Evolutionary conservation across 30 jellyfish, hydroid and myxozoan species (phyloP), one percentile per base, ranked within the genome.

Genomic region (Euphysa ruthae): DNA sequence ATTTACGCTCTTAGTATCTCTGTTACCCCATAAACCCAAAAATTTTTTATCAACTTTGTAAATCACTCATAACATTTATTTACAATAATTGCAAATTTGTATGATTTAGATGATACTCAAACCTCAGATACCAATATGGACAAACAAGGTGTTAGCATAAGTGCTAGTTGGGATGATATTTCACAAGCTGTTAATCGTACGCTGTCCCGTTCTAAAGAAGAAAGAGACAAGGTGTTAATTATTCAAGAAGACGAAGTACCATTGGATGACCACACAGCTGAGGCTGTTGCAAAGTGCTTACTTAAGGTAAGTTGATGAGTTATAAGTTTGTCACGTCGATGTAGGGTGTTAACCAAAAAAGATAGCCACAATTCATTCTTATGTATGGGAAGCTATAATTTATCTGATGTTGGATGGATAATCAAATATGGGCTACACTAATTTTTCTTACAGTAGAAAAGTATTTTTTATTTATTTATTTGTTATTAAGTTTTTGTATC

Each of bases 121-220:
- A 68, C 74, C 21, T 35, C 70, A 35, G 84, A 66, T n/a, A 35
- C 38, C 7, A 29, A 84, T 14, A 61, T 77, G 23, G 84, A 61
- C 54, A 82, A 61, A 58, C 66, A 1, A 4, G 71, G 31, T 32
- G 63, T 23, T 1, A 73, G 75, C 15, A 80, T 86, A 21, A 79
- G 96, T 75, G 80, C 85, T 18, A 78, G 94, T 35, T 86, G 96
- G 96, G 96, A 86, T 13, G 79, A 86, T 51, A 80, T 86, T 12
- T 65, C 96, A 1, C 43, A 75, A 26, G 62, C 85, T 54, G 83
- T 86, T n/a, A 57, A 50, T 10, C 21, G 26, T 0, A 35, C 60
- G n/a, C 82, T 56, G 25, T 35, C 4, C 49, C 62, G 43, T 32
- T 44, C 52, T 21, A 38, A 57, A 28, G 44, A n/a, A 29, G 82